Evolutionary conservation across 2,888 invertebrate species (phyloP).

Genomic region (Charanyca ferruginea): DNA sequence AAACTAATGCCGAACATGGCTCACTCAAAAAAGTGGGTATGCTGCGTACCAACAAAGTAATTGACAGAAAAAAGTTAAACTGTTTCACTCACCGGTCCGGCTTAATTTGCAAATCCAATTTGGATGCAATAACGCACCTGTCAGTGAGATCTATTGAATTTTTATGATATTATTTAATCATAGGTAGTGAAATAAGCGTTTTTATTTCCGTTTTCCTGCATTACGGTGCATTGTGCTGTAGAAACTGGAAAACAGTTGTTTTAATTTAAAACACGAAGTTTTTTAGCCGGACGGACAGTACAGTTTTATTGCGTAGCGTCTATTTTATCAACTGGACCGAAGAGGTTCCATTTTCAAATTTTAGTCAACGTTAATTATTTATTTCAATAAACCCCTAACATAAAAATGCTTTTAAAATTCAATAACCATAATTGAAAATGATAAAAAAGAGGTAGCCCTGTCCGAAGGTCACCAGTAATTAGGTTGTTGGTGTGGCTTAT

Average conservation of each 20-base stretch:
- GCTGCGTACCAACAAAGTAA: conserved; percentile 59
- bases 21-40: conserved; percentile 54
- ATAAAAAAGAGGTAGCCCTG: conserved; percentile 69
- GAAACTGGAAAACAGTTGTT: not conserved
- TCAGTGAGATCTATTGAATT: conserved; percentile 75
- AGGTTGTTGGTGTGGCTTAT: conserved; percentile 80
- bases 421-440: not conserved
- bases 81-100: conserved; percentile 70
- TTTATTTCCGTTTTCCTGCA: conserved; percentile 32
- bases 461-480: conserved; percentile 82
- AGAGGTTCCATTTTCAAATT: not conserved
- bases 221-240: not conserved
- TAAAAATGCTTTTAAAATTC: too few species aligned
- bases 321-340: too few species aligned
- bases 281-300: too few species aligned
- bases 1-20: conserved; percentile 58
- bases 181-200: conserved; percentile 36
- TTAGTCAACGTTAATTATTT: not conserved
- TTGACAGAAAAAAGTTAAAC: conserved; percentile 68
- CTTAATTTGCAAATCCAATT: conserved; percentile 79
- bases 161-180: conserved; percentile 70
- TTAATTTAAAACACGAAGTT: not conserved
- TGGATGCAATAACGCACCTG: conserved; percentile 73
- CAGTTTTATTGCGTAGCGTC: too few species aligned
- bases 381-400: too few species aligned